Percentiles rank a stretch among this genome's conserved stretches.
Conservation (phyloP, 2,888 invertebrate species). For the Ormyrus nitidulus region DNA sequence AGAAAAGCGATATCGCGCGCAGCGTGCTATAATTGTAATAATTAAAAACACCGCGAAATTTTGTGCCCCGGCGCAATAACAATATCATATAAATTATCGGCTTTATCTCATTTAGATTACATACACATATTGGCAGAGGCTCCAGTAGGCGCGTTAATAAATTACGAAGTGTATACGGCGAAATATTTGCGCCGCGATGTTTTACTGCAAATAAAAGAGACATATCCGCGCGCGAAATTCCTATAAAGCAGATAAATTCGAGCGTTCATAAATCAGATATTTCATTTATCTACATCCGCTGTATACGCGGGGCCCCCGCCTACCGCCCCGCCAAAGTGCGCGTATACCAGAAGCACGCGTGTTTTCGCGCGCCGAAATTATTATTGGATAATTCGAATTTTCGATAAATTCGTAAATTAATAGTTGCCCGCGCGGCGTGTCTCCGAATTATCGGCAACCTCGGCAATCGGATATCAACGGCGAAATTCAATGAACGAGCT, state of each 20-base stretch:
- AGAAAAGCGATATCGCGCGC: no score
- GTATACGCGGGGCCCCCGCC: not conserved
- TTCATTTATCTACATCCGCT: conserved; percentile 32
- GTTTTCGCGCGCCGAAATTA: not conserved
- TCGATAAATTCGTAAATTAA: conserved; percentile 35
- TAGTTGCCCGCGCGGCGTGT: not conserved
- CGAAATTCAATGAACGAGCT: conserved; percentile 7
- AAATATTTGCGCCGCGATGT: conserved; percentile 27
- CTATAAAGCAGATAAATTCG: conserved; percentile 15
- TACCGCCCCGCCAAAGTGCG: not conserved
- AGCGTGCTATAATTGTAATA: no score
- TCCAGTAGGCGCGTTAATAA: not conserved
- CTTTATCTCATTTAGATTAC: conserved; percentile 22
- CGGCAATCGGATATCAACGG: not conserved
- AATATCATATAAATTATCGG: conserved; percentile 23
- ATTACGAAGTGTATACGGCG: conserved; percentile 5
- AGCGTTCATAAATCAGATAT: conserved; percentile 32
- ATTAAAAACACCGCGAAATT: no score
- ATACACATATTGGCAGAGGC: not conserved
- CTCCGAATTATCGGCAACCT: not conserved
- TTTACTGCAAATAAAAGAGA: conserved; percentile 26
- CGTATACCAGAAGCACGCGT: not conserved
- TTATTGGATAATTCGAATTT: conserved; percentile 27
- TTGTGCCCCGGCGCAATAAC: not conserved
- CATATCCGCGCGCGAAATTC: conserved; percentile 3